Evolutionary conservation across 64 coral and sea anemone species (phyloP).

Genomic region (Montipora efflorescens): DNA sequence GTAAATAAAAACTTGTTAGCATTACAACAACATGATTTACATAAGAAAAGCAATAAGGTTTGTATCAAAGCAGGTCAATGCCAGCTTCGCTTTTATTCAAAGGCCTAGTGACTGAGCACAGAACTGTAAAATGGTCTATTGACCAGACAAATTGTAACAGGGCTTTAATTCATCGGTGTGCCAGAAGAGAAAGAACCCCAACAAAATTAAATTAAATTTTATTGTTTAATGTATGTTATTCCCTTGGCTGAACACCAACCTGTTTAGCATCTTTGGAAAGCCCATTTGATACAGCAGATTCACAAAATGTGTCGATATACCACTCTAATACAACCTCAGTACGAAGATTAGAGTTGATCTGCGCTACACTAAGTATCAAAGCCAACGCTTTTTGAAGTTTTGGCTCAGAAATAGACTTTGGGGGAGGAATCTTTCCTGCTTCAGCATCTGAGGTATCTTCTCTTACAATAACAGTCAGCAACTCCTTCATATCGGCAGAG

Average conservation of each 20-base stretch:
- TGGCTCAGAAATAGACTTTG: background rate
- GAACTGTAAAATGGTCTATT: too few relatives aligned
- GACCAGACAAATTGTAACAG: too few relatives aligned
- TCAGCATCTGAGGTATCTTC: background rate
- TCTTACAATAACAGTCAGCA: background rate
- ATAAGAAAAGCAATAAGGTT: too few relatives aligned
- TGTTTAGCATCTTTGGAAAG: background rate
- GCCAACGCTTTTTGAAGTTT: background rate
- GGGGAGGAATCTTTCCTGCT: constrained; percentile 8
- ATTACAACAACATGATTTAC: too few relatives aligned
- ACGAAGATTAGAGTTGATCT: constrained; percentile 14
- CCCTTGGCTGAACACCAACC: background rate
- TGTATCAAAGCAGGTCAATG: too few relatives aligned
- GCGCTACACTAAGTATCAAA: constrained; percentile 3
- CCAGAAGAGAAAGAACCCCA: too few relatives aligned
- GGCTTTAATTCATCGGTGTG: too few relatives aligned
- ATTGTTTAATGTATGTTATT: too few relatives aligned
- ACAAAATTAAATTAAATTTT: too few relatives aligned
- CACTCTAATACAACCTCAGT: constrained; percentile 1
- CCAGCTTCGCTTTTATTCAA: too few relatives aligned
- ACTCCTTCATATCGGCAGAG: background rate
- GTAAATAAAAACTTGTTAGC: too few relatives aligned
- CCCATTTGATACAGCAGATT: background rate
- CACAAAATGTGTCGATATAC: constrained; percentile 29
- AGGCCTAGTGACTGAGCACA: too few relatives aligned